Percentiles rank a stretch among this genome's conserved stretches.
These are phyloP conservation scores for Echinarachnius parma DNA, from an alignment of 53 echinoderm and acorn worm species.

Conservation along the genomic window DNA sequence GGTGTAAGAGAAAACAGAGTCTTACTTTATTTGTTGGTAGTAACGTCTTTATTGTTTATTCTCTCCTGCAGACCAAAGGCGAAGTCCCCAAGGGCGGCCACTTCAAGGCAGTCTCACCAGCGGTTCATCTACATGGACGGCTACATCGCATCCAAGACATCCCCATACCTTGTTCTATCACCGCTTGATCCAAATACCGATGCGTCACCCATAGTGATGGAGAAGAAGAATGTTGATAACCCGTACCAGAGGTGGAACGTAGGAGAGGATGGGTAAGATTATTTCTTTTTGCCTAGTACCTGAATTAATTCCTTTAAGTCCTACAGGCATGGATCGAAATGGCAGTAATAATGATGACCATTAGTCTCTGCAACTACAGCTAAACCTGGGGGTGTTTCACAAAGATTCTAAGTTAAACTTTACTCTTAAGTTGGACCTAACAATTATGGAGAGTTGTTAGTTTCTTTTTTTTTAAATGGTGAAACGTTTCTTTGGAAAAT, in stretches of 20 bases:
- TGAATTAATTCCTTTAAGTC: no score
- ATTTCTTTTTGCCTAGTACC: no score
- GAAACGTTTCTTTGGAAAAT: no score
- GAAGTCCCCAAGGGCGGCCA: conserved; percentile 24
- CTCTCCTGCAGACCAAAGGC: conserved; percentile 63
- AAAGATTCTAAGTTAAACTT: no score
- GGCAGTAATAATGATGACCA: no score
- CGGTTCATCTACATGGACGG: conserved; percentile 81
- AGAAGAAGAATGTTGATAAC: conserved; percentile 77
- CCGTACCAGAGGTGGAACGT: conserved; percentile 74
- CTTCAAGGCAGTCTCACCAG: conserved; percentile 57
- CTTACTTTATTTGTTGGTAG: neutral
- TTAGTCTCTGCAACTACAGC: no score
- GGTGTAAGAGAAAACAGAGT: no score
- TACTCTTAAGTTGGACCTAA: no score
- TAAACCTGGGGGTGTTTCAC: no score
- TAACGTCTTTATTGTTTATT: conserved; percentile 1
- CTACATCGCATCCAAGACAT: conserved; percentile 62
- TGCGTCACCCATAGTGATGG: conserved; percentile 59
- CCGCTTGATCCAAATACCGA: conserved; percentile 68
- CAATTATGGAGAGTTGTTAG: no score
- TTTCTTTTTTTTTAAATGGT: no score
- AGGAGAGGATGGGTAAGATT: conserved; percentile 79
- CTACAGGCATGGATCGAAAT: no score
- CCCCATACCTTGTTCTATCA: conserved; percentile 76